A percentile compares a stretch with the other conserved stretches of the same genome.
Evolutionary conservation across 2,797 vertebrate genomes (phyloP).

Genomic region (Dipus sagitta): DNA sequence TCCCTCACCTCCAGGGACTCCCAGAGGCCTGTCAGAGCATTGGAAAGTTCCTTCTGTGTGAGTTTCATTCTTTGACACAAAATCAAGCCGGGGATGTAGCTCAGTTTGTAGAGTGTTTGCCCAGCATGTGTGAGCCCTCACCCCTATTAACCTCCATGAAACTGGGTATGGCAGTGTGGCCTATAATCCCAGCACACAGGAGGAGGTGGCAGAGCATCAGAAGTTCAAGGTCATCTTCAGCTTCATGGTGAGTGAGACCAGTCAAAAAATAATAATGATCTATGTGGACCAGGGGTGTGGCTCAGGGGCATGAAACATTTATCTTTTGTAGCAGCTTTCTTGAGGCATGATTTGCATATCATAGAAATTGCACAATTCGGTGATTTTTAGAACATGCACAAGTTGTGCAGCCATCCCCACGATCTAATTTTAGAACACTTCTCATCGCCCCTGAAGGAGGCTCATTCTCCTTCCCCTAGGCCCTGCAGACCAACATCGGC

Average conservation of each 20-base stretch:
- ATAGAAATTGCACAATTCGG: background rate
- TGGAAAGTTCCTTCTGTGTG: background rate
- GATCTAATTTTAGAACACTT: slow-evolving; percentile 1
- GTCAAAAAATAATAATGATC: no score
- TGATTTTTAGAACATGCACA: background rate
- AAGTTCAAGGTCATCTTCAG: no score
- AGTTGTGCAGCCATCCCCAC: background rate
- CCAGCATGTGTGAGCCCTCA: no score
- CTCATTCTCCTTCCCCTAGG: background rate
- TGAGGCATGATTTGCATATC: background rate
- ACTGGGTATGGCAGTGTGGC: no score
- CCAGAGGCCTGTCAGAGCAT: background rate
- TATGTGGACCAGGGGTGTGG: background rate
- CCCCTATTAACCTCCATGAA: no score
- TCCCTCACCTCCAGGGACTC: no score
- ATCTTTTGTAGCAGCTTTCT: background rate
- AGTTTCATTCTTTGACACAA: background rate
- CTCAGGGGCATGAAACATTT: background rate
- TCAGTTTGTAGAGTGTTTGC: no score
- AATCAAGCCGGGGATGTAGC: no score
- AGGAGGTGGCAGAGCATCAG: no score
- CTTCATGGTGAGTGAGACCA: no score
- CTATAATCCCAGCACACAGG: no score
- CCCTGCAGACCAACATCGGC: background rate
- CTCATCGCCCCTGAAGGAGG: background rate